A percentile compares a stretch with the other conserved stretches of the same genome.
phyloP scores from a whole-genome alignment of 1,140 invertebrate genomes.

The Chelonus insularis region DNA sequence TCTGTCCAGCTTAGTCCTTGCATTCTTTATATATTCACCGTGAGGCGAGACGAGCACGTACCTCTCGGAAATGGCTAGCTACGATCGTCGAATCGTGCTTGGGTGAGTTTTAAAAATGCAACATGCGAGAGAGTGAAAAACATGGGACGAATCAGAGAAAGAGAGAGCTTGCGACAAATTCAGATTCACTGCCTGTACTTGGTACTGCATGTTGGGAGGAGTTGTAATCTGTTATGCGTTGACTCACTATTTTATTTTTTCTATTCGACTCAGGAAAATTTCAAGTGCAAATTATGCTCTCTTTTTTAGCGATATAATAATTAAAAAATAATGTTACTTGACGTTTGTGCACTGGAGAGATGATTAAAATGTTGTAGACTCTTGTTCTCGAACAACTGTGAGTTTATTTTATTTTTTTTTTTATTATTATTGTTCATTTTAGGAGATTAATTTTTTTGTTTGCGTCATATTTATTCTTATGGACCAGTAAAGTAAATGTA shows the following conservation, averaged over 20 bases:
- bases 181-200: neutral
- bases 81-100: conserved; percentile 8
- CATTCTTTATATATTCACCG: conserved; percentile 19
- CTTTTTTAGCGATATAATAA: neutral
- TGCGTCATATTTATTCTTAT: no score
- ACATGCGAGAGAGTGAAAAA: conserved; percentile 5
- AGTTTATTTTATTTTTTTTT: no score
- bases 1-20: conserved; percentile 10
- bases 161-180: conserved; percentile 16
- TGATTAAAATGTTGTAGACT: no score
- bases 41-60: conserved; percentile 18
- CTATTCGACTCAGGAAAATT: neutral
- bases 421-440: no score
- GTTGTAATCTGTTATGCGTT: neutral
- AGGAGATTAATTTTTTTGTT: no score
- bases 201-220: neutral
- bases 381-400: no score
- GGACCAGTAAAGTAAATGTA: no score
- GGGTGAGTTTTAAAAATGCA: conserved; percentile 20
- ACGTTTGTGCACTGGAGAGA: neutral
- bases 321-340: neutral
- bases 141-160: neutral
- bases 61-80: conserved; percentile 10
- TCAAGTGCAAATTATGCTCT: neutral
- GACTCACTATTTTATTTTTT: neutral